Evolutionary conservation across 2,113 vertebrate species (phyloP), one percentile per base, ranked within the genome.

Genomic region (Dolichallabes microphthalmus): DNA sequence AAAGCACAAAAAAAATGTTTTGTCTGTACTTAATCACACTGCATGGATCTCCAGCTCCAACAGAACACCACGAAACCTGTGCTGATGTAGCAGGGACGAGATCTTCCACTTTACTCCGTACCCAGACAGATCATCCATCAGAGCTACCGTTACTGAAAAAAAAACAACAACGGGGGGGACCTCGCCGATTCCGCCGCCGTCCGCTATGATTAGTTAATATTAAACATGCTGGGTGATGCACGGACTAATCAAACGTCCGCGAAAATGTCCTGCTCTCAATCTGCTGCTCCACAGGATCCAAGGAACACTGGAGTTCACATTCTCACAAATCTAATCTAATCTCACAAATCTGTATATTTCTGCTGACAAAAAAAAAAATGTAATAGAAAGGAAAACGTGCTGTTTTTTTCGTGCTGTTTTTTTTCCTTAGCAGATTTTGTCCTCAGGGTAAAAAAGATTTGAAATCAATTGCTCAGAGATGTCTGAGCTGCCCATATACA

Each of bases 81-180:
- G 76, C 30, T 82, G 81, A 73, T 30, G 20, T 82, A 82, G 82
- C 83, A 86, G 57, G 78, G 60, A 30, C 27, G 66, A 86, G 79
- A 76, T 25, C 71, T 53, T 85, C 75, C 80, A 61, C 71, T 84
- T 86, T 63, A 82, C 57, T 63, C 82, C 25, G n/a, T 80, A 80
- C 13, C 58, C 58, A 86, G 61, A 39, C 50, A 78, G 76, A 84
- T 82, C 87, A 86, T 88, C 78, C 82, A 82, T 85, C 71, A 86
- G 73, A 58, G 39, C 52, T 57, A 27, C 76, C 30, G 19, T 50
- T 58, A n/a, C n/a, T n/a, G n/a, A n/a, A n/a, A n/a, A n/a, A n/a
- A n/a, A n/a, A n/a, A n/a, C n/a, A n/a, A n/a, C n/a, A n/a, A n/a
- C n/a, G 80, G 10, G 5, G 30, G 19, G 11, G 11, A n/a, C 12